Percentiles rank a stretch among this genome's conserved stretches.
These are phyloP conservation scores for Petrophora chlorosata DNA, from an alignment of 2,888 invertebrate species.

Conservation along the genomic window DNA sequence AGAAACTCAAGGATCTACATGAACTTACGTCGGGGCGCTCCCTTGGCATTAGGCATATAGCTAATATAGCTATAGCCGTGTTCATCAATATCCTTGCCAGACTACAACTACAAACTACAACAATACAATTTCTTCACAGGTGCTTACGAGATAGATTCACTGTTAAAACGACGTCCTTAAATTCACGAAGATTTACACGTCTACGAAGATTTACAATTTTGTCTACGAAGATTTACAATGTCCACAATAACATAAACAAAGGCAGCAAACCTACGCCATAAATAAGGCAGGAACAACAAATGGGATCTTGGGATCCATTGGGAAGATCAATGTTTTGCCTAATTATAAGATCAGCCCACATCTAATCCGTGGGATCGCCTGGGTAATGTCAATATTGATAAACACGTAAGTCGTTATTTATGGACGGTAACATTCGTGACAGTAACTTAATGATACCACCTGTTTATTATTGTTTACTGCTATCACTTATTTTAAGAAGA, in stretches of 20 bases:
- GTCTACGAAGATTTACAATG: not conserved
- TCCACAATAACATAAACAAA: slow-evolving; percentile 1
- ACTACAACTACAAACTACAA: too few relatives aligned
- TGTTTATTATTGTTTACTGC: too few relatives aligned
- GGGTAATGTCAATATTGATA: not conserved
- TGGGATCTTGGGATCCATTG: slow-evolving; percentile 11
- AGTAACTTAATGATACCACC: too few relatives aligned
- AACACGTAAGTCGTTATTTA: not conserved
- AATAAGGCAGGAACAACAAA: slow-evolving; percentile 13
- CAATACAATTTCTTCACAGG: too few relatives aligned
- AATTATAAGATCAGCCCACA: slow-evolving; percentile 14
- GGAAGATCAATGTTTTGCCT: slow-evolving; percentile 16
- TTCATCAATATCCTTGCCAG: too few relatives aligned
- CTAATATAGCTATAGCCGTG: too few relatives aligned
- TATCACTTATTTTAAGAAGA: too few relatives aligned
- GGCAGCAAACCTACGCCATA: not conserved
- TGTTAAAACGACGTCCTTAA: not conserved
- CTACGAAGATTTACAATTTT: not conserved
- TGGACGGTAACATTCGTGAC: not conserved
- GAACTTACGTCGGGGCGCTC: too few relatives aligned
- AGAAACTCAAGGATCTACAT: too few relatives aligned
- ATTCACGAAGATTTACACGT: too few relatives aligned
- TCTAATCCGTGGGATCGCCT: not conserved
- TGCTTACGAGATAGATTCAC: not conserved
- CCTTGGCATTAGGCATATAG: too few relatives aligned